These are phyloP conservation scores for Paraplagusia blochii DNA, from an alignment of 2,113 vertebrate genomes.

Conservation along the genomic window DNA sequence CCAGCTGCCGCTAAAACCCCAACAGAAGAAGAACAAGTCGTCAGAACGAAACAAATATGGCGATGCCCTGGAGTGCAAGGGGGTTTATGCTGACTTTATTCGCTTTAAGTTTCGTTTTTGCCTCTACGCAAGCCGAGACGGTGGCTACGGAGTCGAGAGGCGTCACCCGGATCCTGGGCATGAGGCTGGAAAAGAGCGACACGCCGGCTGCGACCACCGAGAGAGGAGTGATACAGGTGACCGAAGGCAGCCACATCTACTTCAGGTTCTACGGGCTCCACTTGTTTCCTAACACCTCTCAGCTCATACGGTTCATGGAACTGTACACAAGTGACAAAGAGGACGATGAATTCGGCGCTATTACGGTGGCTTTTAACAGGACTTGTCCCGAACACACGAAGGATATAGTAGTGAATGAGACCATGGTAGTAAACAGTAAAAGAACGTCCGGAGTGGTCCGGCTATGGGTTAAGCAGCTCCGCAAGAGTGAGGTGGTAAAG, in stretches of 20 bases:
- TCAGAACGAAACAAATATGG: conserved; percentile 78
- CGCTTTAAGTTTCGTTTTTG: conserved; percentile 53
- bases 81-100: conserved; percentile 66
- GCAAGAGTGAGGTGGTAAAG: conserved; percentile 83
- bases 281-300: conserved; percentile 65
- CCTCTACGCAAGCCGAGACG: conserved; percentile 25
- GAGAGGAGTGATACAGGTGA: conserved; percentile 81
- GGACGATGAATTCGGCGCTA: conserved; percentile 40
- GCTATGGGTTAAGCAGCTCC: conserved; percentile 80
- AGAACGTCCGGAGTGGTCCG: conserved; percentile 80
- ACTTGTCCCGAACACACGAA: conserved; percentile 80
- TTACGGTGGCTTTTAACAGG: conserved; percentile 27
- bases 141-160: conserved; percentile 20
- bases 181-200: conserved; percentile 81
- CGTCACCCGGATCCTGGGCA: conserved; percentile 78
- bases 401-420: conserved; percentile 62
- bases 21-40: too few relatives aligned
- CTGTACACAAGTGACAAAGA: conserved; percentile 40
- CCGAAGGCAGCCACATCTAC: conserved; percentile 81
- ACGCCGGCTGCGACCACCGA: conserved; percentile 63
- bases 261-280: conserved; percentile 86
- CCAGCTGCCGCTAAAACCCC: too few relatives aligned
- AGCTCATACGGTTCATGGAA: conserved; percentile 79
- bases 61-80: conserved; percentile 66
- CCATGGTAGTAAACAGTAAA: conserved; percentile 58